Percentiles rank a stretch among this genome's conserved stretches.
phyloP scores from a whole-genome alignment of 2,797 vertebrate genomes.

The Aeoliscus strigatus region DNA sequence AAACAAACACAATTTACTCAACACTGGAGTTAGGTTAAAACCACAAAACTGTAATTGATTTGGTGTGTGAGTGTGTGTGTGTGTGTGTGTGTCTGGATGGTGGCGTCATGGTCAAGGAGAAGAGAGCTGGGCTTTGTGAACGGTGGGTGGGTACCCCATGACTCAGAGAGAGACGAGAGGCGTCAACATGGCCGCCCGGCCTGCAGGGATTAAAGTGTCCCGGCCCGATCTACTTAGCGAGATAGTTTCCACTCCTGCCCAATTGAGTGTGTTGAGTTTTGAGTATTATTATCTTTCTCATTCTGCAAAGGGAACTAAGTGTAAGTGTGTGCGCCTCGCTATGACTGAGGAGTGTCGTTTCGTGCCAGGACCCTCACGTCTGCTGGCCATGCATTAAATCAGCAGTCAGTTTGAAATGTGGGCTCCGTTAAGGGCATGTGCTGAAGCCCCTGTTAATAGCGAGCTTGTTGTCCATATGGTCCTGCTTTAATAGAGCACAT shows the following conservation, averaged over 20 bases:
- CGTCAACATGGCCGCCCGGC: slow-evolving; percentile 57
- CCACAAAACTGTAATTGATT: slow-evolving; percentile 78
- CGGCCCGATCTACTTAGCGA: slow-evolving; percentile 41
- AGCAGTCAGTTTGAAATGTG: slow-evolving; percentile 88
- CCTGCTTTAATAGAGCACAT: slow-evolving; percentile 94
- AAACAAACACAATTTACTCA: slow-evolving; percentile 74
- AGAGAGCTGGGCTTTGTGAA: slow-evolving; percentile 69
- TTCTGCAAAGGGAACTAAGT: slow-evolving; percentile 34
- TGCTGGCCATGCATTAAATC: slow-evolving; percentile 84
- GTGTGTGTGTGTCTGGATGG: slow-evolving; percentile 56
- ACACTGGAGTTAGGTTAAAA: slow-evolving; percentile 65
- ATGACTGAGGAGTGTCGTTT: slow-evolving; percentile 65
- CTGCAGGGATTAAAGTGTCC: slow-evolving; percentile 51
- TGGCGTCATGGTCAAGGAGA: slow-evolving; percentile 67
- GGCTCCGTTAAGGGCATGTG: slow-evolving; percentile 80
- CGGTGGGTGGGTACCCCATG: slow-evolving; percentile 67
- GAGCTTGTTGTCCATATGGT: slow-evolving; percentile 96
- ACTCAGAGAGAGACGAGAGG: slow-evolving; percentile 70
- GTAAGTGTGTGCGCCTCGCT: slow-evolving; percentile 59
- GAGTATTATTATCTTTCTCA: slow-evolving; percentile 37
- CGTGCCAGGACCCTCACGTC: slow-evolving; percentile 81
- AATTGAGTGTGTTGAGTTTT: slow-evolving; percentile 28
- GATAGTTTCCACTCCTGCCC: slow-evolving; percentile 52
- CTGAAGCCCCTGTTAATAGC: slow-evolving; percentile 92
- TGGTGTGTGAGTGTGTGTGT: slow-evolving; percentile 43